These are phyloP conservation scores for Zaprionus vittiger DNA, from an alignment of 1,140 invertebrate genomes.

Conservation along the genomic window DNA sequence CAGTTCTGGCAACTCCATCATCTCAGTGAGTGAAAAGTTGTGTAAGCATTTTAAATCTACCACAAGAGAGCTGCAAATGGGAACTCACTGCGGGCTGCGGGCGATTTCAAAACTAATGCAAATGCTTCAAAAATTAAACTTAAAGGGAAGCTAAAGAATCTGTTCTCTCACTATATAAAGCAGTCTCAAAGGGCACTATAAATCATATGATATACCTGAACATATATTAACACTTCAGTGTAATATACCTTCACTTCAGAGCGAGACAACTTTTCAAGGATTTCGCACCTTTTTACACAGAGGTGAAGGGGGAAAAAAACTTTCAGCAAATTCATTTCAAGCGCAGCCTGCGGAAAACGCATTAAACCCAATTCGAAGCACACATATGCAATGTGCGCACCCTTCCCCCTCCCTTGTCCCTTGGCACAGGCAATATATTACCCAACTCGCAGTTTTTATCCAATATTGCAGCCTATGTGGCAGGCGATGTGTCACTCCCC, in stretches of 20 bases:
- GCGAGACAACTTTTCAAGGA: slow-evolving; percentile 3
- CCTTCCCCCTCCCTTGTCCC: too few species aligned
- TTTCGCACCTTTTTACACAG: slow-evolving; percentile 4
- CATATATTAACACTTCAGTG: slow-evolving; percentile 6
- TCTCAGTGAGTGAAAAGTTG: slow-evolving; percentile 50
- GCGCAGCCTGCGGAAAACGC: slow-evolving; percentile 16
- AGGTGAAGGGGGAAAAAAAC: not conserved
- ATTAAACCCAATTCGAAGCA: slow-evolving; percentile 22
- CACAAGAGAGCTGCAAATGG: slow-evolving; percentile 36
- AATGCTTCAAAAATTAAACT: not conserved
- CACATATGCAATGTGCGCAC: not conserved
- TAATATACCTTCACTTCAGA: not conserved
- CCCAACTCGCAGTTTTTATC: slow-evolving; percentile 46
- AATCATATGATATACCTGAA: slow-evolving; percentile 1
- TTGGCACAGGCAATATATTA: slow-evolving; percentile 35
- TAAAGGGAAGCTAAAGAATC: not conserved
- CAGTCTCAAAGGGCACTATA: not conserved
- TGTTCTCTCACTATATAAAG: not conserved
- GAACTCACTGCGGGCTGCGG: not conserved
- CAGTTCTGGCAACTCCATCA: not conserved
- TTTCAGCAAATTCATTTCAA: slow-evolving; percentile 1
- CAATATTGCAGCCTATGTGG: slow-evolving; percentile 45
- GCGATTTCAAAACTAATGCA: slow-evolving; percentile 35
- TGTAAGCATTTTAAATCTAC: slow-evolving; percentile 53
- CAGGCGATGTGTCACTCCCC: slow-evolving; percentile 25